These are phyloP conservation scores for Nesogale talazaci DNA, from an alignment of 2,113 vertebrate genomes.

Conservation along the genomic window DNA sequence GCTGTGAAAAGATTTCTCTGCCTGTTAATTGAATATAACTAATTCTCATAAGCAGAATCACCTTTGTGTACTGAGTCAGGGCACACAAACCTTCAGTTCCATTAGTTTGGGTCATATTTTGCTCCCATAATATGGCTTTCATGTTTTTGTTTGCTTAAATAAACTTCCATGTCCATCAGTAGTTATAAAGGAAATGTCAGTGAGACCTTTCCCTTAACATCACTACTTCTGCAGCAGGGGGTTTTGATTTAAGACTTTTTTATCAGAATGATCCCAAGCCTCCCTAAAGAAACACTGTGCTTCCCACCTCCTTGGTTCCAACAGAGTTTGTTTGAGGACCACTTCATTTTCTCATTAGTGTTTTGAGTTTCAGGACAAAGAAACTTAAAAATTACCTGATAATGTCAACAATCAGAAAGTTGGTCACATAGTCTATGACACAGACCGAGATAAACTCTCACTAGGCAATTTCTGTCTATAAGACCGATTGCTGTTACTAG, in stretches of 20 bases:
- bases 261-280: background rate
- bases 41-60: constrained; percentile 1
- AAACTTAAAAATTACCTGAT: background rate
- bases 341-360: background rate
- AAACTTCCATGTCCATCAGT: background rate
- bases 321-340: background rate
- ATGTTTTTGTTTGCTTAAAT: background rate
- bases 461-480: background rate
- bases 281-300: background rate
- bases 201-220: background rate
- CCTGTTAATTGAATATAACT: background rate
- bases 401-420: background rate
- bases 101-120: background rate
- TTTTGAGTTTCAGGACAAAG: constrained; percentile 15
- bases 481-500: background rate
- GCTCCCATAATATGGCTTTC: background rate
- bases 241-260: constrained; percentile 23
- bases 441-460: background rate
- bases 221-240: background rate
- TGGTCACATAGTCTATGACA: background rate
- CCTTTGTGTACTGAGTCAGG: background rate
- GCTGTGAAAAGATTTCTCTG: background rate
- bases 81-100: background rate
- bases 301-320: background rate
- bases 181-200: background rate